Conservation (phyloP, 2,113 vertebrate species). For the Anseranas semipalmata region DNA sequence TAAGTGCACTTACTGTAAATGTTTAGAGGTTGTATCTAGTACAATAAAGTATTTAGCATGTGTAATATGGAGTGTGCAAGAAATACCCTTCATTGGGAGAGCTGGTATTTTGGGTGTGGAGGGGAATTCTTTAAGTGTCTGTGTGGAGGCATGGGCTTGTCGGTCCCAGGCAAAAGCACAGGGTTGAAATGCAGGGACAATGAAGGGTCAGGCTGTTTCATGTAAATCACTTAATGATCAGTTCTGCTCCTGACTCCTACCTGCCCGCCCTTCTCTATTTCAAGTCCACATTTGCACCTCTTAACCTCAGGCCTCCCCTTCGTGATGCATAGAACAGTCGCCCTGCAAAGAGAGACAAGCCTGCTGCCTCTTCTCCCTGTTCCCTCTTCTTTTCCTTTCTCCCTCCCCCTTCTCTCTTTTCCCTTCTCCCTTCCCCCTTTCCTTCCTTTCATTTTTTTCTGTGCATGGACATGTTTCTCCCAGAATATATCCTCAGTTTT, state of each 20-base stretch:
- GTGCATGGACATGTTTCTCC: not conserved
- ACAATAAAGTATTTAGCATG: constrained; percentile 53
- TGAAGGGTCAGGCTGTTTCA: not conserved
- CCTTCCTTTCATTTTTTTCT: not conserved
- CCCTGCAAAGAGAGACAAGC: not conserved
- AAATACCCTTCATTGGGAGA: not conserved
- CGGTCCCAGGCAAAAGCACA: not conserved
- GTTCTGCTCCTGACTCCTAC: not conserved
- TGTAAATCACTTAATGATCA: not conserved
- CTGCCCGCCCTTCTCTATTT: not conserved
- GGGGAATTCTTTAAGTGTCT: not conserved
- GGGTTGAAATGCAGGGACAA: not conserved
- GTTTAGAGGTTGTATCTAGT: constrained; percentile 43
- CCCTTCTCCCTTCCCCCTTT: not conserved
- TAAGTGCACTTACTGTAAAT: constrained; percentile 63
- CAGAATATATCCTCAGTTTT: not conserved
- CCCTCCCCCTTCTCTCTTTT: not conserved
- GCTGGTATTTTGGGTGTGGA: not conserved
- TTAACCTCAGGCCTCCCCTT: not conserved
- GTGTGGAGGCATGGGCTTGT: fast-evolving
- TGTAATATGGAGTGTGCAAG: constrained; percentile 24
- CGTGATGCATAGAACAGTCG: not conserved
- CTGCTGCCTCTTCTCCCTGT: not conserved
- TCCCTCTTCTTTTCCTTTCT: not conserved
- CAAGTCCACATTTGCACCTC: not conserved